Evolutionary conservation across 30 jellyfish, hydroid and myxozoan genomes (phyloP), one percentile per base, ranked within the genome.

Genomic region (Aurelia sp.): DNA sequence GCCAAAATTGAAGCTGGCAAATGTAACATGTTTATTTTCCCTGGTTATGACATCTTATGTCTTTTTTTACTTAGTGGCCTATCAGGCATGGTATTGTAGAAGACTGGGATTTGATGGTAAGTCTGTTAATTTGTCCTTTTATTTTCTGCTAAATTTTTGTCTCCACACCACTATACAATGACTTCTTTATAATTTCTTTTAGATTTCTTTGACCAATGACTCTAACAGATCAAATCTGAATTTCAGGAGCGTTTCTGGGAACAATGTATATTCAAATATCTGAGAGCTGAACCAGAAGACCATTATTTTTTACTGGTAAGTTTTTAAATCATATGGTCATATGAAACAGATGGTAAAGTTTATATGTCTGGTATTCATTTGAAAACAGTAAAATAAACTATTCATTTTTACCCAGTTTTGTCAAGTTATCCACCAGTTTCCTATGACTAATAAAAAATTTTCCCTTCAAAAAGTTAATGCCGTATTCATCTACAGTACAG

Each of bases 31-130:
- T 12, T 35, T 17, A 47, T 27, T 63, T 33, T 18, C 19, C 21
- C 8, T 3, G 65, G n/a, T 37, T 17, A 71, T 19, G 35, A 22
- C 67, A 2, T 9, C 11, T 20, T 23, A 6, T 27, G 27, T 60
- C 6, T 31, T 11, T 11, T 30, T 68, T 18, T 6, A 22, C 71
- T 83, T 79, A 93, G 97, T 95, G 97, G 97, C 99, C 99, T 10
- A 95, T 95, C 71, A 86, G 99, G 19, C 99, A 95, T 86, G 99
- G 99, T 6, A 90, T 95, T 41, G 97, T 90, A 22, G 99, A 95
- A 79, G 97, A 95, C 76, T 95, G 99, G 99, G 99, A 95, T 74
- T 82, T 85, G 86, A 95, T 95, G 99, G 99, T 87, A 67, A 6
- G 87, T 66, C 0, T 44, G 0, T 44, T 3, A 12, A 44, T 10